Percentiles rank a stretch among this genome's conserved stretches.
These are phyloP conservation scores for Cydia amplana DNA, from an alignment of 1,140 invertebrate species.

Conservation along the genomic window DNA sequence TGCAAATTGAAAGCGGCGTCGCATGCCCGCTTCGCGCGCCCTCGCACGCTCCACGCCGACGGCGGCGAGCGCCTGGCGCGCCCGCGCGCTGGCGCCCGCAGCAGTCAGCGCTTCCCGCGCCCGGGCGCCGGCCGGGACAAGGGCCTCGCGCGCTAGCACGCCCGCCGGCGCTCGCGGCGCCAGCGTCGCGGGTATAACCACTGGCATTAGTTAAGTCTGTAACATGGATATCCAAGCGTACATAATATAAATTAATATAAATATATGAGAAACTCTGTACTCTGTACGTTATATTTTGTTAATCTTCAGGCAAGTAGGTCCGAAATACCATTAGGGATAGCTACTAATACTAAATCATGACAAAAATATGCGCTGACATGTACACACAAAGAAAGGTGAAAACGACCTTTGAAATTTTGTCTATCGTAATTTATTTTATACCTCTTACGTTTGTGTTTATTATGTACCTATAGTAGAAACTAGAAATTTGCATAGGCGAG, in stretches of 20 bases:
- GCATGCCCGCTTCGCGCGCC: constrained; percentile 1
- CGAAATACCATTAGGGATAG: too few species aligned
- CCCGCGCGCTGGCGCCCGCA: background rate
- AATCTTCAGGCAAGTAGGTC: too few species aligned
- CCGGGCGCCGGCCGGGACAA: background rate
- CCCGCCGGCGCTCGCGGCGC: constrained; percentile 25
- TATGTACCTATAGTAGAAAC: too few species aligned
- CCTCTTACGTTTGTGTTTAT: too few species aligned
- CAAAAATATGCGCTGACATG: too few species aligned
- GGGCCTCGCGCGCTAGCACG: background rate
- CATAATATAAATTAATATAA: background rate
- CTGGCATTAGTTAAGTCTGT: background rate
- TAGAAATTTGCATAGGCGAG: too few species aligned
- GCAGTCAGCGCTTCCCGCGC: background rate
- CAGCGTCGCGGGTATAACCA: constrained; percentile 37
- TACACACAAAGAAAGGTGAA: too few species aligned
- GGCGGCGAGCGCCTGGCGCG: background rate
- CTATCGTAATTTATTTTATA: too few species aligned
- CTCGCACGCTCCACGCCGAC: background rate
- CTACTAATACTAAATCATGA: too few species aligned
- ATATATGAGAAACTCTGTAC: too few species aligned
- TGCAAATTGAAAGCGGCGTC: background rate
- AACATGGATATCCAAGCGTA: background rate
- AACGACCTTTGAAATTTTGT: too few species aligned
- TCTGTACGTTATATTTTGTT: too few species aligned